These are phyloP conservation scores for Phalacrocorax aristotelis DNA, from an alignment of 2,113 vertebrate genomes.

Conservation along the genomic window DNA sequence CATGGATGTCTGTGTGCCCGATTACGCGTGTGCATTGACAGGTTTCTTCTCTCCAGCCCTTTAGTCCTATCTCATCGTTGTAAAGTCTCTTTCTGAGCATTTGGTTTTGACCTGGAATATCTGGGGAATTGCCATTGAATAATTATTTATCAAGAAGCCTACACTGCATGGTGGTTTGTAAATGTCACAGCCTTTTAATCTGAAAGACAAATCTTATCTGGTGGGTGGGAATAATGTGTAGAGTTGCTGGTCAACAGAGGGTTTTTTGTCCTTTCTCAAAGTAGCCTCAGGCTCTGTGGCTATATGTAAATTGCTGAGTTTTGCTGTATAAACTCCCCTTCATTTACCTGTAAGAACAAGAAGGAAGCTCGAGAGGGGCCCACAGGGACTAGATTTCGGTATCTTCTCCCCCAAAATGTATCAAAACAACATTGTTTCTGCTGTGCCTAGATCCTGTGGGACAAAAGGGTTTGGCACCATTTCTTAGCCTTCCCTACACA, in stretches of 20 bases:
- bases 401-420: neutral
- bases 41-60: neutral
- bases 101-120: neutral
- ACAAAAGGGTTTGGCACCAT: neutral
- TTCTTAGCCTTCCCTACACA: neutral
- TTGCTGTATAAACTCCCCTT: neutral
- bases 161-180: neutral
- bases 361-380: neutral
- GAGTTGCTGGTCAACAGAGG: neutral
- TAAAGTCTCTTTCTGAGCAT: neutral
- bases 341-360: neutral
- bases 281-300: neutral
- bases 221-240: neutral
- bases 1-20: neutral
- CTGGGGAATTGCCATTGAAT: neutral
- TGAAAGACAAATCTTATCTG: neutral
- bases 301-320: neutral
- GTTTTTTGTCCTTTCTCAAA: neutral
- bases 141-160: neutral
- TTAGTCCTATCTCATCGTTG: neutral
- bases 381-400: neutral
- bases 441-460: neutral
- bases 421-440: neutral
- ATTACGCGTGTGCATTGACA: neutral
- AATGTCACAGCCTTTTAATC: neutral